Evolutionary conservation across 2,888 invertebrate species (phyloP).

Genomic region (Caenorhabditis drosophilae): DNA sequence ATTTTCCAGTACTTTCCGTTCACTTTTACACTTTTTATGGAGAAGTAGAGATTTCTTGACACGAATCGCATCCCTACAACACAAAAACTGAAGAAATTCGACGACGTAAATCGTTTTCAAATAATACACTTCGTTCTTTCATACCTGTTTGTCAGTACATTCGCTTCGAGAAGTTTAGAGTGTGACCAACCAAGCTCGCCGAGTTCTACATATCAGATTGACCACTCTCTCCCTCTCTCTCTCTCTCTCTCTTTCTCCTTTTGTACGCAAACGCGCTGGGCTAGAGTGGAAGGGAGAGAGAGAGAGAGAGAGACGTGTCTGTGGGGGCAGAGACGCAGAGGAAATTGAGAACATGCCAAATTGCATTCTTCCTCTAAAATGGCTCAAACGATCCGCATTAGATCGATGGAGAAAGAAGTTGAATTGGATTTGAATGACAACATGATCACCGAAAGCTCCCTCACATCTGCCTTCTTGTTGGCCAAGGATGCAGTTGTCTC

Average conservation of each 20-base stretch:
- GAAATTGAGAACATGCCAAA: background rate
- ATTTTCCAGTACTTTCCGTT: too few relatives aligned
- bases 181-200: background rate
- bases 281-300: background rate
- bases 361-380: conserved; percentile 5
- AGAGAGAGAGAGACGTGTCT: too few relatives aligned
- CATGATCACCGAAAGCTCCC: conserved; percentile 20
- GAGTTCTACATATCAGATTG: background rate
- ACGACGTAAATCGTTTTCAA: too few relatives aligned
- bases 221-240: background rate
- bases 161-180: background rate
- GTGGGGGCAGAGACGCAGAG: background rate
- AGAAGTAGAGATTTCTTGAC: too few relatives aligned
- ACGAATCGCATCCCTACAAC: too few relatives aligned
- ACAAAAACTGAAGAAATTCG: too few relatives aligned
- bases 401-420: conserved; percentile 14
- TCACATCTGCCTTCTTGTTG: conserved; percentile 25
- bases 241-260: background rate
- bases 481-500: conserved; percentile 22
- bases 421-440: conserved; percentile 17
- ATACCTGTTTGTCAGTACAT: background rate
- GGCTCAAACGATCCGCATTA: conserved; percentile 17
- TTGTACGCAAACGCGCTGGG: background rate
- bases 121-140: too few relatives aligned
- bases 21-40: too few relatives aligned